These are phyloP conservation scores for Eudemis profundana DNA, from an alignment of 2,888 invertebrate species.

Conservation along the genomic window DNA sequence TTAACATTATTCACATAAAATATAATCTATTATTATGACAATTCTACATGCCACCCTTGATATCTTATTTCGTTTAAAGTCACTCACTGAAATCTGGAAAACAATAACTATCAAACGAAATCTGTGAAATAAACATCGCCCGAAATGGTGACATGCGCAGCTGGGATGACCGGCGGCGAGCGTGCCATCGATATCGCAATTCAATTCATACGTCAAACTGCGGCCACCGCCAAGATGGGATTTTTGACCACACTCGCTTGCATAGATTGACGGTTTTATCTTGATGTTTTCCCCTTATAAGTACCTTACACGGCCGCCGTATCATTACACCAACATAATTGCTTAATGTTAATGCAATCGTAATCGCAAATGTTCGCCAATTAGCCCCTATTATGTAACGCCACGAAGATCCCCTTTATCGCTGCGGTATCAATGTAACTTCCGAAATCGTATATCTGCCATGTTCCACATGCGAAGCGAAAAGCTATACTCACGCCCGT, in stretches of 20 bases:
- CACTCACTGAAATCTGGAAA: conserved; percentile 25
- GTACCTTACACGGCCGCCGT: conserved; percentile 35
- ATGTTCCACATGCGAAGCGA: conserved; percentile 75
- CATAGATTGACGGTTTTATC: conserved; percentile 39
- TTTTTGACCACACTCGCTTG: conserved; percentile 59
- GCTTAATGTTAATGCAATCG: conserved; percentile 52
- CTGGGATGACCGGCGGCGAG: background rate
- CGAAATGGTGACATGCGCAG: conserved; percentile 41
- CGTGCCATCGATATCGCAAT: conserved; percentile 68
- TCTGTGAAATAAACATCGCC: conserved; percentile 37
- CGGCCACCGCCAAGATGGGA: conserved; percentile 64
- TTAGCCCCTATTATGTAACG: conserved; percentile 78
- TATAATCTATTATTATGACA: background rate
- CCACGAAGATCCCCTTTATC: conserved; percentile 69
- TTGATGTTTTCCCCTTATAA: conserved; percentile 39
- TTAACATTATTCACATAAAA: too few species aligned
- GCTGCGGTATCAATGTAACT: conserved; percentile 66
- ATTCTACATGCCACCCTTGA: background rate
- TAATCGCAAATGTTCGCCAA: conserved; percentile 64
- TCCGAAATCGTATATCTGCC: conserved; percentile 67
- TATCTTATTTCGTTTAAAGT: conserved; percentile 10
- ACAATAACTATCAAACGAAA: conserved; percentile 39
- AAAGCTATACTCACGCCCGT: conserved; percentile 79
- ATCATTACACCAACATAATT: conserved; percentile 40
- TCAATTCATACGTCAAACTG: conserved; percentile 65